Conservation (phyloP, 2,888 invertebrate species). For the Caenorhabditis wallacei region DNA sequence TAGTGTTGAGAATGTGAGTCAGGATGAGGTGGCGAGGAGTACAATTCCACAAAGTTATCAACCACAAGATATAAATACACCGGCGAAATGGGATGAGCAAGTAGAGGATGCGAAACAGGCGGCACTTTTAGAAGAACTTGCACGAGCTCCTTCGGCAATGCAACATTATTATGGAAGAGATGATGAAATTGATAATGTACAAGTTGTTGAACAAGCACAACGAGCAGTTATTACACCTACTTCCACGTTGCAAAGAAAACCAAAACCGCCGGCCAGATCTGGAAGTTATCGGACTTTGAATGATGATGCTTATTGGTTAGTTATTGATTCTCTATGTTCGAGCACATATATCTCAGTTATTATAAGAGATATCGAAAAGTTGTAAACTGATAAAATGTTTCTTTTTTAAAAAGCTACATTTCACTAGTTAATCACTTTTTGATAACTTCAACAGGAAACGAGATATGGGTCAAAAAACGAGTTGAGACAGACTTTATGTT, state of each 20-base stretch:
- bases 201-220: constrained; percentile 78
- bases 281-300: constrained; percentile 74
- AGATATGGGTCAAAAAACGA: too few relatives aligned
- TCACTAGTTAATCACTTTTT: too few relatives aligned
- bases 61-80: constrained; percentile 29
- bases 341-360: too few relatives aligned
- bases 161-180: constrained; percentile 48
- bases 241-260: constrained; percentile 64
- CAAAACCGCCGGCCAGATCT: constrained; percentile 60
- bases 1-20: constrained; percentile 65
- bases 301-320: constrained; percentile 66
- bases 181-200: constrained; percentile 37
- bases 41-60: constrained; percentile 54
- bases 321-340: too few relatives aligned
- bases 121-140: constrained; percentile 70
- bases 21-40: constrained; percentile 64
- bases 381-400: too few relatives aligned
- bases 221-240: constrained; percentile 71
- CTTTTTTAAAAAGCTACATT: too few relatives aligned
- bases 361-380: too few relatives aligned
- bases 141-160: constrained; percentile 66
- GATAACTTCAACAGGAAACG: too few relatives aligned
- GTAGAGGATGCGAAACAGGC: constrained; percentile 77
- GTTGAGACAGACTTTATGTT: too few relatives aligned
- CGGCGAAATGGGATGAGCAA: constrained; percentile 80